Evolutionary conservation across 2,113 vertebrate genomes (phyloP), one percentile per base, ranked within the genome.

Genomic region (Pollachius pollachius): DNA sequence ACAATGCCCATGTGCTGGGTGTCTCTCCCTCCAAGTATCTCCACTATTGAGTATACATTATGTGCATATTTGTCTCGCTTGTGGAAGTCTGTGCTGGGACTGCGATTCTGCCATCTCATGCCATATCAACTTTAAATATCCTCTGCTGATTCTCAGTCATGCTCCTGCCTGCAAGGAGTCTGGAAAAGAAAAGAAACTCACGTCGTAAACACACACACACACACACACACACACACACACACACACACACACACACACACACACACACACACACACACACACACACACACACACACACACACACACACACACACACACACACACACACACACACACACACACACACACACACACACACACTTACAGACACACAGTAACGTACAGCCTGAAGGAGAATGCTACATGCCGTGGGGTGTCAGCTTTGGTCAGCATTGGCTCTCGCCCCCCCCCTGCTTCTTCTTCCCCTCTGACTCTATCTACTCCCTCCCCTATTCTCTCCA

Each of bases 51-150:
- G 17, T 17, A 57, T 57, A 57, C 54, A 17, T 57, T 65, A 16
- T 19, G 64, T 52, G 37, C 27, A 17, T 52, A 18, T 15, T 18
- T 52, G 64, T 48, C 41, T 66, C 75, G 76, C 68, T 75, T 77
- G 68, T 81, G 75, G 81, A 80, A 77, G 72, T 70, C 67, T 66
- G 56, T 77, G 72, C 72, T 79, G 73, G 73, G 71, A 80, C 72
- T 30, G 79, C 74, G 82, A 72, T 82, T 86, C 84, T 82, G 76
- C 71, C 67, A 65, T 79, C 81, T 85, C 79, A 82, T 81, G 80
- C 79, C 79, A 87, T 81, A 87, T 85, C 74, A 82, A 75, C 81
- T 83, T 81, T 84, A 84, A 84, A 89, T 81, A 82, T 81, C 54
- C 75, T 77, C 68, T 63, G 65, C 67, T 84, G 74, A 82, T 81